phyloP scores from a whole-genome alignment of 2,888 invertebrate genomes.

The Tricholauxania praeusta region DNA sequence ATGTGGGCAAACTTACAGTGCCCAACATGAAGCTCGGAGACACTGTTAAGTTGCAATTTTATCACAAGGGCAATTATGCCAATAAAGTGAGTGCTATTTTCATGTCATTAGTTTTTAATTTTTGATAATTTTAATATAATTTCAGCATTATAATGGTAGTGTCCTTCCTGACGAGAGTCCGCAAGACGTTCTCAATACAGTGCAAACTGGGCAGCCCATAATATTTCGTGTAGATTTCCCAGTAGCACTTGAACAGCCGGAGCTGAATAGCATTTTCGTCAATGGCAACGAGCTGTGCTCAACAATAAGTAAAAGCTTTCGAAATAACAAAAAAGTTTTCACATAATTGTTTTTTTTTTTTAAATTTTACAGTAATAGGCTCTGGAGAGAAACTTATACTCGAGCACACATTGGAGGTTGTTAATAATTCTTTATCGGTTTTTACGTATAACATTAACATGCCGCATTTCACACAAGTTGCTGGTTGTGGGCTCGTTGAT shows the following conservation, averaged over 20 bases:
- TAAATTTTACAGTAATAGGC: too few species aligned
- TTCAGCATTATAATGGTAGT: slow-evolving; percentile 43
- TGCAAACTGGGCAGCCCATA: slow-evolving; percentile 56
- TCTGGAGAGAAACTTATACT: too few species aligned
- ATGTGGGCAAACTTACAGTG: too few species aligned
- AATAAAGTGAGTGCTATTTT: too few species aligned
- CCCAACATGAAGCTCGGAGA: too few species aligned
- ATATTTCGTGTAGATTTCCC: slow-evolving; percentile 72
- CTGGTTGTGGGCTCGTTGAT: slow-evolving; percentile 44
- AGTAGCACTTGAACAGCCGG: slow-evolving; percentile 69
- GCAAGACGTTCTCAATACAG: slow-evolving; percentile 36
- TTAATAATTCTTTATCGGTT: background rate
- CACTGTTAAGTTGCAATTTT: too few species aligned
- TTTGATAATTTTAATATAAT: background rate
- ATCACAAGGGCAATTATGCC: too few species aligned
- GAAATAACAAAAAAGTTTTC: too few species aligned
- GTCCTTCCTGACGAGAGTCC: slow-evolving; percentile 40
- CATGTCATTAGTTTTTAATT: too few species aligned
- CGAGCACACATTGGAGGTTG: background rate
- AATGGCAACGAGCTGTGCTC: slow-evolving; percentile 71
- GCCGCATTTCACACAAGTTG: slow-evolving; percentile 43
- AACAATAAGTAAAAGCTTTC: slow-evolving; percentile 55
- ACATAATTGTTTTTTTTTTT: too few species aligned
- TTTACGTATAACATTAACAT: background rate
- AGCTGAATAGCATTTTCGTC: slow-evolving; percentile 70